phyloP scores from a whole-genome alignment of 1,140 invertebrate species.

The Bombus huntii region DNA sequence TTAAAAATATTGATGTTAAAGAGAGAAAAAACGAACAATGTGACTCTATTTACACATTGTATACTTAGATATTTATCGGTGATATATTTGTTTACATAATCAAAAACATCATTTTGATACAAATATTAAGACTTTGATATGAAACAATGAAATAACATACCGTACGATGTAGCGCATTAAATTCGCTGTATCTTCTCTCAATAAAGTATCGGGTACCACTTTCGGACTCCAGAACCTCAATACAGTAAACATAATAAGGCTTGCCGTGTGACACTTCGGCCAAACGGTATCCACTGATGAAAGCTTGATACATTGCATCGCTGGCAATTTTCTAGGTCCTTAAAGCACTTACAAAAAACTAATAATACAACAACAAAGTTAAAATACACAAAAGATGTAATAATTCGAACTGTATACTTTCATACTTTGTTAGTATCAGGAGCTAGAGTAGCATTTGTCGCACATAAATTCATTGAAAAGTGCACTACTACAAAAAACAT shows the following conservation, averaged over 20 bases:
- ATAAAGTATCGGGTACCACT: conserved; percentile 80
- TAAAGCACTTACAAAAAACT: conserved; percentile 20
- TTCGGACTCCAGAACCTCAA: conserved; percentile 81
- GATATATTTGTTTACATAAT: neutral
- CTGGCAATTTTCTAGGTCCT: conserved; percentile 44
- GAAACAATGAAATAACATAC: conserved; percentile 71
- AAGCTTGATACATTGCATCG: conserved; percentile 80
- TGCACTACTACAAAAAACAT: neutral
- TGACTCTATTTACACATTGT: neutral
- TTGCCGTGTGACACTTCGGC: conserved; percentile 79
- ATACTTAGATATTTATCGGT: neutral
- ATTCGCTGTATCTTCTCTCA: conserved; percentile 85
- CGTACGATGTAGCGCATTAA: conserved; percentile 85
- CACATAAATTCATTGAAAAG: neutral
- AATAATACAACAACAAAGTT: neutral
- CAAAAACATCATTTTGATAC: neutral
- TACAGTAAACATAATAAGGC: conserved; percentile 84
- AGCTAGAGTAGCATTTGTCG: neutral
- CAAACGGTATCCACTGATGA: conserved; percentile 80
- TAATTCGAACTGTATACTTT: neutral
- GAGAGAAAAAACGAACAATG: neutral
- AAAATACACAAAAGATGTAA: neutral
- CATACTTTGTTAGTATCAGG: no score
- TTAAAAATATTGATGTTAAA: neutral
- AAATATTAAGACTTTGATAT: neutral